A percentile compares a stretch with the other conserved stretches of the same genome.
Conservation (phyloP, 2,888 invertebrate genomes). For the Dicyrtoma fusca region DNA sequence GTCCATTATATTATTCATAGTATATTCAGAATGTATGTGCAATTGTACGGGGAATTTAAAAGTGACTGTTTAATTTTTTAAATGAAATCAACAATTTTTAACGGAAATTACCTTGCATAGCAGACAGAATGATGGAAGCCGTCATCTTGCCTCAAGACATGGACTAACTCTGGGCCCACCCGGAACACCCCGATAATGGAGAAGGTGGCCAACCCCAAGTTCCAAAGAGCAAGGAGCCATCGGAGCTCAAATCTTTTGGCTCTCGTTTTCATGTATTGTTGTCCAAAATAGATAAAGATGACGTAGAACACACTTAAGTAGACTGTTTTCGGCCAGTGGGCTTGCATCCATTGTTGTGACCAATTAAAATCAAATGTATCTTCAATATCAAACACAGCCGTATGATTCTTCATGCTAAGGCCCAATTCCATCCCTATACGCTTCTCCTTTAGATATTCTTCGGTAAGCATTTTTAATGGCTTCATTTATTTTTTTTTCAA, state of each 20-base stretch:
- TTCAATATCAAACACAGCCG: constrained; percentile 93
- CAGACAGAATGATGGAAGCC: constrained; percentile 96
- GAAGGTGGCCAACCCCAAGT: constrained; percentile 75
- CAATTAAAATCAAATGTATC: constrained; percentile 87
- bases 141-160: constrained; percentile 78
- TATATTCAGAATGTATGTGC: too few species aligned
- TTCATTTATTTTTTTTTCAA: too few species aligned
- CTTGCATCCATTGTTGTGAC: constrained; percentile 91
- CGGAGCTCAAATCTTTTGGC: constrained; percentile 82
- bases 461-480: too few species aligned
- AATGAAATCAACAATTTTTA: too few species aligned
- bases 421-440: not conserved
- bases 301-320: constrained; percentile 89
- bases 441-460: constrained; percentile 12
- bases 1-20: too few species aligned
- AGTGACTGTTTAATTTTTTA: too few species aligned
- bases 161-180: constrained; percentile 89
- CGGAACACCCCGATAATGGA: constrained; percentile 67
- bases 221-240: constrained; percentile 87
- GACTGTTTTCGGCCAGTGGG: constrained; percentile 93
- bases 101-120: constrained; percentile 82
- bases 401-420: constrained; percentile 81
- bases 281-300: constrained; percentile 90
- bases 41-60: too few species aligned
- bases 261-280: constrained; percentile 89